Percentiles rank a stretch among this genome's conserved stretches.
phyloP scores from a whole-genome alignment of 2,113 vertebrate genomes.

The Drymodes brunneopygia region DNA sequence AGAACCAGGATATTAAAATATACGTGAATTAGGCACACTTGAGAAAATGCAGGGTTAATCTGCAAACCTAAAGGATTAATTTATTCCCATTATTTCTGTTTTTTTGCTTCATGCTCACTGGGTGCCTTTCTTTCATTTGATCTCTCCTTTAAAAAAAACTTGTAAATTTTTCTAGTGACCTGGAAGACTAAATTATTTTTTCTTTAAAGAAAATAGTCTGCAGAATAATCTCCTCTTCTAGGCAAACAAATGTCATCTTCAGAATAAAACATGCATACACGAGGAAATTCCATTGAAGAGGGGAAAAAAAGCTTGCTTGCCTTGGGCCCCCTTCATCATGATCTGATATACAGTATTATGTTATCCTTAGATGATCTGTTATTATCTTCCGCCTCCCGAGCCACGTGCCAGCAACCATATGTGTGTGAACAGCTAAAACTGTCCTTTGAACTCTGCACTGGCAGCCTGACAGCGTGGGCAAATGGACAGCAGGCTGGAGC shows the following conservation, averaged over 20 bases:
- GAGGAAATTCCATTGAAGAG: background rate
- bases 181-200: background rate
- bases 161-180: background rate
- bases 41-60: background rate
- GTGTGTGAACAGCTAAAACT: background rate
- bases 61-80: background rate
- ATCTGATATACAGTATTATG: background rate
- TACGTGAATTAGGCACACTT: background rate
- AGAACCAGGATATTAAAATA: background rate
- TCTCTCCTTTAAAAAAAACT: background rate
- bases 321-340: background rate
- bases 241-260: background rate
- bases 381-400: background rate
- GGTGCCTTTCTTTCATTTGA: background rate
- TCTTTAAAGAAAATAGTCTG: background rate
- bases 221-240: conserved; percentile 3
- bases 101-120: background rate
- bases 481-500: background rate
- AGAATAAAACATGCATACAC: background rate
- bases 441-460: background rate
- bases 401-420: background rate
- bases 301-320: background rate
- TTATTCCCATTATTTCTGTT: background rate
- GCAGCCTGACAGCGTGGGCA: background rate
- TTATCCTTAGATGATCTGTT: conserved; percentile 41